These are phyloP conservation scores for Cantharis rufa DNA, from an alignment of 2,888 invertebrate species.

Conservation along the genomic window DNA sequence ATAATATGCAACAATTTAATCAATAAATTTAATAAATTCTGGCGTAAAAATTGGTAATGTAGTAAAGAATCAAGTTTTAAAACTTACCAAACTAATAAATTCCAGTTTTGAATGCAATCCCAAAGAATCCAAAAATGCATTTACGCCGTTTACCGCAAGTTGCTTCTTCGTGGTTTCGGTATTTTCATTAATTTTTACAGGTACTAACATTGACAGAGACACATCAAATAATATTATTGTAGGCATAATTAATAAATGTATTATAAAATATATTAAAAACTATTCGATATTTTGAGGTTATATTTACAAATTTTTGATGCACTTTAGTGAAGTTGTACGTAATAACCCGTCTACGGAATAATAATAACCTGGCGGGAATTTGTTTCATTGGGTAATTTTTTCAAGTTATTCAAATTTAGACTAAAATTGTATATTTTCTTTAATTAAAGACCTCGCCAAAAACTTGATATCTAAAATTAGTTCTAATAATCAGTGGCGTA, in stretches of 20 bases:
- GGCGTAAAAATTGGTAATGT: not conserved
- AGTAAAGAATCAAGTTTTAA: not conserved
- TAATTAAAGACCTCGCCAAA: too few species aligned
- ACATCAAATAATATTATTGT: slow-evolving; percentile 74
- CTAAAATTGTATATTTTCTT: too few species aligned
- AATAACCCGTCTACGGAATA: not conserved
- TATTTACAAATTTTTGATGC: not conserved
- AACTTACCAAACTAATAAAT: slow-evolving; percentile 71
- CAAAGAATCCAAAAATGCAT: slow-evolving; percentile 68
- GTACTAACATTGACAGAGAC: slow-evolving; percentile 72
- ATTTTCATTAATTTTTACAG: slow-evolving; percentile 58
- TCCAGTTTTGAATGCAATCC: slow-evolving; percentile 69
- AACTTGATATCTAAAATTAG: too few species aligned
- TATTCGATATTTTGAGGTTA: not conserved
- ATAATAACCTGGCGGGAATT: not conserved
- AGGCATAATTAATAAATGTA: slow-evolving; percentile 63
- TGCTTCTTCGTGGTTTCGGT: slow-evolving; percentile 64
- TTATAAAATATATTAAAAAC: not conserved
- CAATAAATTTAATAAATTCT: not conserved
- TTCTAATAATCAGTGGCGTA: too few species aligned
- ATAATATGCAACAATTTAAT: not conserved
- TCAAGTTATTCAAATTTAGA: not conserved
- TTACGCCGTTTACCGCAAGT: slow-evolving; percentile 69
- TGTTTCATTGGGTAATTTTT: not conserved
- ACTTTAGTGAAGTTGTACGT: not conserved